Conservation (phyloP, 2,888 invertebrate species). For the Cartodere bifasciata region DNA sequence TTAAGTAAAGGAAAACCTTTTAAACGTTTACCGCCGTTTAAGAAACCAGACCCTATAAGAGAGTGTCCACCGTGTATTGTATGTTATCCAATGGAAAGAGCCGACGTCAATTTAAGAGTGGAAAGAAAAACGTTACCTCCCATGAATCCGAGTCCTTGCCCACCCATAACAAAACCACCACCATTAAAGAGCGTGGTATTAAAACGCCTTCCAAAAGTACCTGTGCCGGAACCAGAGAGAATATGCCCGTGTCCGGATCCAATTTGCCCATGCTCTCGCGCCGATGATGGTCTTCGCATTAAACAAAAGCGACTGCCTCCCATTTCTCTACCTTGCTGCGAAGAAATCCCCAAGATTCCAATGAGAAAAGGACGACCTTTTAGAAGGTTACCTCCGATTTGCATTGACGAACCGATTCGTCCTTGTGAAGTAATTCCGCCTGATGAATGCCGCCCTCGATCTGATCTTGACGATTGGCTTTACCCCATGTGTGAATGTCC, state of each 20-base stretch:
- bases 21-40: background rate
- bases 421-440: background rate
- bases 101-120: background rate
- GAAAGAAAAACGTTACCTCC: slow-evolving; percentile 2
- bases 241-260: background rate
- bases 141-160: background rate
- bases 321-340: background rate
- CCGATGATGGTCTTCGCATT: slow-evolving; percentile 1
- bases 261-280: background rate
- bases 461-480: background rate
- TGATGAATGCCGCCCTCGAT: too few species aligned
- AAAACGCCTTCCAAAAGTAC: background rate
- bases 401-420: background rate
- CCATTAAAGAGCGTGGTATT: background rate
- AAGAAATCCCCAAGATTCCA: background rate
- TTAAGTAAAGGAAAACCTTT: too few species aligned
- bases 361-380: too few species aligned
- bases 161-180: background rate
- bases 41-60: background rate
- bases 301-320: background rate
- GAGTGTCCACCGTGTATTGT: slow-evolving; percentile 1
- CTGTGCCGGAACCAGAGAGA: background rate
- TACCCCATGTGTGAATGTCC: slow-evolving; percentile 1
- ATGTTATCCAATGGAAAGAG: slow-evolving; percentile 1
- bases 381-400: background rate